Evolutionary conservation across 2,113 vertebrate species (phyloP).

Genomic region (Antennarius striatus): DNA sequence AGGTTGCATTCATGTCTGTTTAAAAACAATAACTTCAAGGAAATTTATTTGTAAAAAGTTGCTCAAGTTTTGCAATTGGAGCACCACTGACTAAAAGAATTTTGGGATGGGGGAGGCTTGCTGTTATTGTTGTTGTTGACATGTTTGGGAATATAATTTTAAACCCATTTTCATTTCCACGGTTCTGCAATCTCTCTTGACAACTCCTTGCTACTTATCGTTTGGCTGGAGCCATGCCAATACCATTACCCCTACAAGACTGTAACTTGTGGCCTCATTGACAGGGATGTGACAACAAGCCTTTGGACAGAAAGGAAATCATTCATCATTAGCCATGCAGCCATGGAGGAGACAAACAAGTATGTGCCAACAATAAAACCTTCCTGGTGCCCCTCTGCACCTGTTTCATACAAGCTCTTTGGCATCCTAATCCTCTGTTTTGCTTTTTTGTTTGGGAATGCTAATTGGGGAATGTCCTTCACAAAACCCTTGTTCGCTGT

Average conservation of each 20-base stretch:
- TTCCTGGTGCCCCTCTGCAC: constrained; percentile 21
- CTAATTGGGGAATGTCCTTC: constrained; percentile 69
- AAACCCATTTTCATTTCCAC: constrained; percentile 21
- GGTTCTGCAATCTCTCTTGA: constrained; percentile 8
- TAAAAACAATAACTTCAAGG: too few species aligned
- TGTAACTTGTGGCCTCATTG: constrained; percentile 59
- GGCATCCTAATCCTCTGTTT: constrained; percentile 59
- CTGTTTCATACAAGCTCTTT: constrained; percentile 52
- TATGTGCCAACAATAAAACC: constrained; percentile 56
- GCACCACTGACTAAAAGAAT: constrained; percentile 6
- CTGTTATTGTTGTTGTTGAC: constrained; percentile 20
- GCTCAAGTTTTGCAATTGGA: constrained; percentile 1
- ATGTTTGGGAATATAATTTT: constrained; percentile 31
- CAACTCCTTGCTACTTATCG: constrained; percentile 22
- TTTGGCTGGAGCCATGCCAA: constrained; percentile 54
- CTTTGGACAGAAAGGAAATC: constrained; percentile 68
- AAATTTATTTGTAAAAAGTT: too few species aligned
- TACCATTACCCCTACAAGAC: constrained; percentile 61
- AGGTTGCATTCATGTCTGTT: too few species aligned
- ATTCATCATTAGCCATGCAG: constrained; percentile 63
- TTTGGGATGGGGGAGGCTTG: neutral
- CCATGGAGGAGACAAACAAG: constrained; percentile 61
- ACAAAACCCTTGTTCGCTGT: constrained; percentile 46
- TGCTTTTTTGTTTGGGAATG: constrained; percentile 62
- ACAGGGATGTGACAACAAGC: constrained; percentile 65